These are phyloP conservation scores for Phasia obesa DNA, from an alignment of 2,888 invertebrate species.

Conservation along the genomic window DNA sequence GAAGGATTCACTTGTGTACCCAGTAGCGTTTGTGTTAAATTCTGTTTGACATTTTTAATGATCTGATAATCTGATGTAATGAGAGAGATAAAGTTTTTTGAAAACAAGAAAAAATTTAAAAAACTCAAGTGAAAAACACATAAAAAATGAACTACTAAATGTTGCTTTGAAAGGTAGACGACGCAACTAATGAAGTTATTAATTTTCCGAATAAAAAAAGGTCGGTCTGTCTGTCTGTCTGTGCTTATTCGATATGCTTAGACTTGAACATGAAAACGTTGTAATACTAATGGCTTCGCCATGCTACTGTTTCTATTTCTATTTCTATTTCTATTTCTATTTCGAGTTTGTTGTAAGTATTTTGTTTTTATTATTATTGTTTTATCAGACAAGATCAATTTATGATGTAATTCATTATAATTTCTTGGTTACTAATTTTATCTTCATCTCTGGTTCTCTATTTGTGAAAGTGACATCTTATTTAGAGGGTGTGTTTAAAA, in stretches of 20 bases:
- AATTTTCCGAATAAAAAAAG: constrained; percentile 59
- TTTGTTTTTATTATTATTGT: constrained; percentile 52
- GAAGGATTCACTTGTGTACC: constrained; percentile 57
- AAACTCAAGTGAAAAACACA: constrained; percentile 10
- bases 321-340: too few relatives aligned
- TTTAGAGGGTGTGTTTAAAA: constrained; percentile 3
- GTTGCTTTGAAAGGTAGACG: constrained; percentile 50
- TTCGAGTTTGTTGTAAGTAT: constrained; percentile 10
- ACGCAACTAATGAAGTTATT: constrained; percentile 69
- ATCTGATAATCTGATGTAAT: constrained; percentile 70
- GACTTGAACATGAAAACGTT: constrained; percentile 37
- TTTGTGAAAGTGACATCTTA: constrained; percentile 31
- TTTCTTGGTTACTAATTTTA: constrained; percentile 56
- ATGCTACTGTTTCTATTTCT: constrained; percentile 25
- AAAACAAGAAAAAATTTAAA: neutral
- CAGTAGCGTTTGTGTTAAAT: constrained; percentile 73
- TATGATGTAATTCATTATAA: constrained; percentile 69
- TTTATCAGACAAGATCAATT: constrained; percentile 67
- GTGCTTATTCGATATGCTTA: neutral
- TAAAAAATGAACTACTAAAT: constrained; percentile 21
- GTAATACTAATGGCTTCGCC: constrained; percentile 48
- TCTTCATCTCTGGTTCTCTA: constrained; percentile 30
- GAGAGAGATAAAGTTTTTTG: constrained; percentile 57
- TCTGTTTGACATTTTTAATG: constrained; percentile 71
- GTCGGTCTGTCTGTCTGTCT: too few relatives aligned